Evolutionary conservation across 2,113 vertebrate genomes (phyloP).

Genomic region (Spea multiplicata): DNA sequence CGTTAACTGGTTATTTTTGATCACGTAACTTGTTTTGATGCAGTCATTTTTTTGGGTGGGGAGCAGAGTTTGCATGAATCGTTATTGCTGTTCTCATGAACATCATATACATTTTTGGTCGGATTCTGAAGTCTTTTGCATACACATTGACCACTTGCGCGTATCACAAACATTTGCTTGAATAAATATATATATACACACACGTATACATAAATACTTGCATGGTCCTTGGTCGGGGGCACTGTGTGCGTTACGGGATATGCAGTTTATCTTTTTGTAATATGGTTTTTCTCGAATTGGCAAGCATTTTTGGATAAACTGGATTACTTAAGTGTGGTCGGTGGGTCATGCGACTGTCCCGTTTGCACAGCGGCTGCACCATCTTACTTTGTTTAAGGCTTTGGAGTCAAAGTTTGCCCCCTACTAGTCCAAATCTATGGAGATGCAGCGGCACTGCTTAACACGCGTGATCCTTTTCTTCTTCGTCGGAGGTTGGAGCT

Average conservation of each 20-base stretch:
- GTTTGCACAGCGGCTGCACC: background rate
- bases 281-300: background rate
- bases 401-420: background rate
- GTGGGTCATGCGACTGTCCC: background rate
- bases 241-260: slow-evolving; percentile 16
- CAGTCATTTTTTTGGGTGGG: background rate
- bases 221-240: slow-evolving; percentile 10
- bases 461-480: slow-evolving; percentile 92
- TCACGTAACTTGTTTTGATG: background rate
- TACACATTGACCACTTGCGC: background rate
- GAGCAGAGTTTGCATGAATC: background rate
- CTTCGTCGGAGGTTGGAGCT: slow-evolving; percentile 84
- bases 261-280: background rate
- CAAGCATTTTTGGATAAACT: background rate
- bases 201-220: slow-evolving; percentile 40
- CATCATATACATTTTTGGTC: background rate
- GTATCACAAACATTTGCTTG: slow-evolving; percentile 35
- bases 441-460: slow-evolving; percentile 94
- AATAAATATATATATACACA: slow-evolving; percentile 46
- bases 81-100: background rate
- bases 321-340: background rate
- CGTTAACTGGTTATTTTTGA: background rate
- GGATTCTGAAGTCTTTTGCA: background rate
- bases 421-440: slow-evolving; percentile 74
- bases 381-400: background rate